A percentile compares a stretch with the other conserved stretches of the same genome.
These are phyloP conservation scores for Mionectes macconnelli DNA, from an alignment of 2,113 vertebrate genomes.

Conservation along the genomic window DNA sequence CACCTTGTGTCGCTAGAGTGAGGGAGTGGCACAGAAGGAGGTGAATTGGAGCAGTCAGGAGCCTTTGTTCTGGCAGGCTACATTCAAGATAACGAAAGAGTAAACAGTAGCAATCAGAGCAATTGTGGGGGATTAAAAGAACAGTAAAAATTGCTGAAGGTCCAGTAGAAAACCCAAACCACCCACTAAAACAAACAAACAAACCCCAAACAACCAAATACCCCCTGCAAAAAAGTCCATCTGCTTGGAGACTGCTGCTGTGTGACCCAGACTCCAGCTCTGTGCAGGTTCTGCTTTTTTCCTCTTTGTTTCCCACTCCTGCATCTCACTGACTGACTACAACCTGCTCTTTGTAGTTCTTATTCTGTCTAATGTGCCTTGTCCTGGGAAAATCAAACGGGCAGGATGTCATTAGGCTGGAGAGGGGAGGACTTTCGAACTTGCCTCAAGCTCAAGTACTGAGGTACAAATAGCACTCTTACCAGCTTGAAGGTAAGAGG, in stretches of 20 bases:
- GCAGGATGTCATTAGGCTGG: not conserved
- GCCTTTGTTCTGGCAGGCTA: not conserved
- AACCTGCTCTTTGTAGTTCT: not conserved
- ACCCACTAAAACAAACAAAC: not conserved
- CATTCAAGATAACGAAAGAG: not conserved
- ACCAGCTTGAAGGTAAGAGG: not conserved
- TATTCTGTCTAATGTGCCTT: not conserved
- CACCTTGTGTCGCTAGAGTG: not conserved
- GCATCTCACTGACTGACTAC: not conserved
- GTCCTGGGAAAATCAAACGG: not conserved
- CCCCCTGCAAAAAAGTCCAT: not conserved
- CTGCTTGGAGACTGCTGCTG: not conserved
- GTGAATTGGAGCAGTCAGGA: not conserved
- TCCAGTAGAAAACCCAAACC: not conserved
- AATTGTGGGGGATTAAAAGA: not conserved
- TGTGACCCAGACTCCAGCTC: not conserved
- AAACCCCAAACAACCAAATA: not conserved
- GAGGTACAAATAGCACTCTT: not conserved
- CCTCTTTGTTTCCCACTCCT: not conserved
- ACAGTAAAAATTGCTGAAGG: not conserved
- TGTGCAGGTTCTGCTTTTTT: not conserved
- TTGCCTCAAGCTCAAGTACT: not conserved
- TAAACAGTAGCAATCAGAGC: not conserved
- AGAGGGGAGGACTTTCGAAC: not conserved
- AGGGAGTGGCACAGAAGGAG: not conserved